Evolutionary conservation across 2,888 invertebrate genomes (phyloP).

Genomic region (Periphyllus acericola): DNA sequence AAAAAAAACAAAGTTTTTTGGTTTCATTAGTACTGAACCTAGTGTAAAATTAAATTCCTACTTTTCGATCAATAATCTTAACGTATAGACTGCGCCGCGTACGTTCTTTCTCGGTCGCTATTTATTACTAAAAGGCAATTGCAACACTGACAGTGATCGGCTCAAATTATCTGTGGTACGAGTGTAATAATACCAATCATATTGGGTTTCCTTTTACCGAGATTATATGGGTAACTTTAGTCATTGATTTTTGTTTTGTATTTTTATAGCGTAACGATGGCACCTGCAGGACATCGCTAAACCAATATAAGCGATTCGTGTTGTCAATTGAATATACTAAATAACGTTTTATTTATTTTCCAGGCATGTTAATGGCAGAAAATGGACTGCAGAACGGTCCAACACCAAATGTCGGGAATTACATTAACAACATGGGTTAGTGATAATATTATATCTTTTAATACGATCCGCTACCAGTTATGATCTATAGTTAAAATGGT

Average conservation of each 20-base stretch:
- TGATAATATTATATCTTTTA: neutral
- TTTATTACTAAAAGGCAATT: neutral
- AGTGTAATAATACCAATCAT: neutral
- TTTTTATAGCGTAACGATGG: constrained; percentile 12
- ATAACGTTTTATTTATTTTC: constrained; percentile 37
- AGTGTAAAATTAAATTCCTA: neutral
- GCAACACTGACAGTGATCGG: neutral
- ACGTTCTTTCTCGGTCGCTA: neutral
- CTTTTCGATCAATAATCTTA: neutral
- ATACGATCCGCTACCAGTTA: neutral
- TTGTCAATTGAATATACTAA: constrained; percentile 3
- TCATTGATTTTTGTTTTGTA: constrained; percentile 47
- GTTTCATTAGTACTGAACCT: neutral
- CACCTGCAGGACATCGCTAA: neutral
- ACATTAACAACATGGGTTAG: constrained; percentile 53
- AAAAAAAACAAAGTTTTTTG: no score
- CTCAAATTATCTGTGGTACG: neutral
- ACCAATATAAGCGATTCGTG: neutral
- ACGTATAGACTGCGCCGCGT: neutral
- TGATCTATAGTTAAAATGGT: neutral
- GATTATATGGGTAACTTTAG: neutral
- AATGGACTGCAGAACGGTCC: constrained; percentile 57
- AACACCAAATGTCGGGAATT: constrained; percentile 36
- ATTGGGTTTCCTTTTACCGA: neutral
- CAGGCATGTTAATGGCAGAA: constrained; percentile 56